Conservation (phyloP, 2,113 vertebrate species). For the Strix aluco region DNA sequence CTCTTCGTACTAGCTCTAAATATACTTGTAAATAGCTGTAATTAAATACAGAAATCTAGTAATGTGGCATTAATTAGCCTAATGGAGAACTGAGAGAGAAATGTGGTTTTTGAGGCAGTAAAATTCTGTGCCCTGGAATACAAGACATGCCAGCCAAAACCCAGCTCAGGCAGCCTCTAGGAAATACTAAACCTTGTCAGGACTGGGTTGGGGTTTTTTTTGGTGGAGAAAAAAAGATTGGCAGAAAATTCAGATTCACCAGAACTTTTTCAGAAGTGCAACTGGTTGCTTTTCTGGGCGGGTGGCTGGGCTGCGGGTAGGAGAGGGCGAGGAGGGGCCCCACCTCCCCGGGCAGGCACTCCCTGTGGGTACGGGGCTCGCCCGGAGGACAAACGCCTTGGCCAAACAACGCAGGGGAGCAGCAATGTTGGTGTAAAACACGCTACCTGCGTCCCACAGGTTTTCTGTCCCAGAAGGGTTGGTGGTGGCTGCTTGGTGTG, state of each 20-base stretch:
- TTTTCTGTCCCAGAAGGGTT: not conserved
- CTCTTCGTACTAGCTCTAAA: not conserved
- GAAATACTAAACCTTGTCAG: not conserved
- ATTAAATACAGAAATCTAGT: slow-evolving; percentile 28
- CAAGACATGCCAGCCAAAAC: accelerated
- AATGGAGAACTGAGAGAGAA: slow-evolving; percentile 1
- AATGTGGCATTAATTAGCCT: slow-evolving; percentile 6
- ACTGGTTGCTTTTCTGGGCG: accelerated
- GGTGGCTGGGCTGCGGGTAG: not conserved
- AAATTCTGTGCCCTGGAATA: not conserved
- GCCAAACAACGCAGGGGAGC: not conserved
- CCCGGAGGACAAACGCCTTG: not conserved
- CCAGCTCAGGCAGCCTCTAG: not conserved
- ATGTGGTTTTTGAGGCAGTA: slow-evolving; percentile 28
- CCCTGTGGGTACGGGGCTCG: accelerated
- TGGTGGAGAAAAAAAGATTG: not conserved
- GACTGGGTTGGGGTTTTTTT: not conserved
- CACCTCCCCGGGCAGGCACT: accelerated
- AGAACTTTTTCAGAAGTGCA: not conserved
- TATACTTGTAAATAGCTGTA: not conserved
- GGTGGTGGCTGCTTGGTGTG: accelerated
- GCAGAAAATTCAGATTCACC: not conserved
- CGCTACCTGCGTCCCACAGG: not conserved
- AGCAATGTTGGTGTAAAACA: not conserved
- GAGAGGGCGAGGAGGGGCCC: not conserved